phyloP scores from a whole-genome alignment of 2,113 vertebrate genomes.

The Phoenicopterus ruber region DNA sequence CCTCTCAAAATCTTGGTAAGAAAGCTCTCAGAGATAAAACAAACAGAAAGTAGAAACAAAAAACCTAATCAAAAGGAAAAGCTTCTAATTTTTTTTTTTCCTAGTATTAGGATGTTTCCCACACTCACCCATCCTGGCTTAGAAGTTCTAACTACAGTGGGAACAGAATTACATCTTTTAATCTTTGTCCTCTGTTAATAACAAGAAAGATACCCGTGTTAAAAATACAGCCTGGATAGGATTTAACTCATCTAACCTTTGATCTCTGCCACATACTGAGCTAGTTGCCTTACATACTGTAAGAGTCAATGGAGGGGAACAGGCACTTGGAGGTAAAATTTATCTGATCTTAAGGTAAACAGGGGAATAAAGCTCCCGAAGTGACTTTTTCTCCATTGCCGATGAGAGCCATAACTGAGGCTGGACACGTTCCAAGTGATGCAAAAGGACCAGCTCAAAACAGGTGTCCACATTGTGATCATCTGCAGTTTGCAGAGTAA shows the following conservation, averaged over 20 bases:
- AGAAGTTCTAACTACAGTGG: background rate
- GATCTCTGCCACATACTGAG: background rate
- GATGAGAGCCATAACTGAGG: background rate
- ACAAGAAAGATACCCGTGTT: background rate
- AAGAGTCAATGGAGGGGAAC: background rate
- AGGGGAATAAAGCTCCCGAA: background rate
- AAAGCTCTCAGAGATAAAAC: background rate
- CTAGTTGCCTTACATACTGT: background rate
- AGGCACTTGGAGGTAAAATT: background rate
- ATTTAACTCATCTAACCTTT: background rate
- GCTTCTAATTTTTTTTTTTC: background rate
- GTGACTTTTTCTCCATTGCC: background rate
- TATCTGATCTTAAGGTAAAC: constrained; percentile 1
- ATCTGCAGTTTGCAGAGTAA: background rate
- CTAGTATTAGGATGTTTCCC: background rate
- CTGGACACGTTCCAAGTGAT: background rate
- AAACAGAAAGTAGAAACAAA: background rate
- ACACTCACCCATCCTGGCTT: background rate
- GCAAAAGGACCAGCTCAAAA: background rate
- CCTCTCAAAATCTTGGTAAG: background rate
- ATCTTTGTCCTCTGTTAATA: background rate
- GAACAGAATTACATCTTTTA: background rate
- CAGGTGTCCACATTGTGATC: background rate
- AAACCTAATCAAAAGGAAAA: background rate
- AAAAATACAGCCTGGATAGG: background rate